Evolutionary conservation across 1,140 invertebrate species (phyloP), one percentile per base, ranked within the genome.

Genomic region (Aleiodes sp.): DNA sequence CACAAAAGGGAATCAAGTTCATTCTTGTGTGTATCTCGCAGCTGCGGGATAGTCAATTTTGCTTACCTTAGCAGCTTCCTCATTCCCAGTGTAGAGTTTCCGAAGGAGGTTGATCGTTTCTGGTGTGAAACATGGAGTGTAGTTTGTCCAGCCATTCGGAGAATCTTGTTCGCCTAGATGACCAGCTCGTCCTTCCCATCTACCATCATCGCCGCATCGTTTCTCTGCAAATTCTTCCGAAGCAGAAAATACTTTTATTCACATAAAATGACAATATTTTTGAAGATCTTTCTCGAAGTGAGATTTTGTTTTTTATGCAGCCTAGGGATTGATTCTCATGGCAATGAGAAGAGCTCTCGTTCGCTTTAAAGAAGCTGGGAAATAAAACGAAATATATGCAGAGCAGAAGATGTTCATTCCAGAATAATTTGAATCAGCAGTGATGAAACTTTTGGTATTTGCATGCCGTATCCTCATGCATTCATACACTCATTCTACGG

Each of bases 61-160:
- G 1, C 46, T 3, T 64, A 86, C 84, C 78, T 82, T 79, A 9
- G 86, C 86, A 4, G 84, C 82, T 16, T 84, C 81, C 12, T 85
- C 83, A 16, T 81, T 86, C 9, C 88, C 88, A 4, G 87, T 81
- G 65, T 90, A 88, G 39, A 94, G 89, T 74, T 90, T 90, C 24
- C 88, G 83, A 19, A 80, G 82, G 31, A 93, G 84, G 1, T 93
- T 78, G 12, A 89, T 87, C 31, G 94, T 89, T 79, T 95, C 91
- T 1, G 90, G 88, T 1, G 92, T 92, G 78, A 94, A 94, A 77
- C 95, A 97, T 0, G 91, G 89, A 0, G 92, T 94, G 78, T 95
- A 97, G 82, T 96, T 94, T 4, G 94, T 96, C 91, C 94, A 97
- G 0, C 95, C 94, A 4, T 87, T 87, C 1, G 77, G 75, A 0